Percentiles rank a stretch among this genome's conserved stretches.
These are phyloP conservation scores for Anodontia alba DNA, from an alignment of 2,888 invertebrate genomes.

Conservation along the genomic window DNA sequence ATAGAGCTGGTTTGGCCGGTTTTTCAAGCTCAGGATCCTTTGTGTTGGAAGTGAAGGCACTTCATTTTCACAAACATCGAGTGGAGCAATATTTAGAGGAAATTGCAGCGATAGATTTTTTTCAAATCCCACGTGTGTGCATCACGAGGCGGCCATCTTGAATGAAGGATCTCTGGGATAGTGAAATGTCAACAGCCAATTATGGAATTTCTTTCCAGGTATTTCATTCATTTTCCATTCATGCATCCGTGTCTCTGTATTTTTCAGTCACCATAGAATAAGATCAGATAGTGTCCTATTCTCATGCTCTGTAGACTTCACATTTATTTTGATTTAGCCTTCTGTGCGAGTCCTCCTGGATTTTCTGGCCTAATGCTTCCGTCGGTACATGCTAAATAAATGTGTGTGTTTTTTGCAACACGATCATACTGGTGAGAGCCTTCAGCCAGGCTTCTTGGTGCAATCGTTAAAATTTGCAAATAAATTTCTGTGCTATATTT, in stretches of 20 bases:
- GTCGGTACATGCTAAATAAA: background rate
- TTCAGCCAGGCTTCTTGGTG: too few relatives aligned
- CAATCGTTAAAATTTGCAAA: too few relatives aligned
- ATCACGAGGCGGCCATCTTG: background rate
- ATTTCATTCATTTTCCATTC: too few relatives aligned
- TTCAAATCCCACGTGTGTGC: background rate
- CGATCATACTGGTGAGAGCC: too few relatives aligned
- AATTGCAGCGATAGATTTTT: background rate
- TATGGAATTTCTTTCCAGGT: too few relatives aligned
- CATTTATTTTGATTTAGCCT: background rate
- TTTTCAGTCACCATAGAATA: background rate
- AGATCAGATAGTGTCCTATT: background rate
- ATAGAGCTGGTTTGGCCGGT: background rate
- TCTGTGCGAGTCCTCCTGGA: too few relatives aligned
- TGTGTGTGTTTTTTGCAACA: too few relatives aligned
- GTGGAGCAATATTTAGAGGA: background rate
- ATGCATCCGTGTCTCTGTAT: too few relatives aligned
- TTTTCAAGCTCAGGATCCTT: background rate
- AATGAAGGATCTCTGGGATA: too few relatives aligned
- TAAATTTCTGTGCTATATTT: background rate
- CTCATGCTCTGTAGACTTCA: background rate
- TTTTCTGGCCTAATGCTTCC: background rate
- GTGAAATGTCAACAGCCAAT: too few relatives aligned
- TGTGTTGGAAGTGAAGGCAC: background rate
- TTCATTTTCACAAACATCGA: background rate